phyloP scores from a whole-genome alignment of 2,797 vertebrate genomes.

The Platalea minor region DNA sequence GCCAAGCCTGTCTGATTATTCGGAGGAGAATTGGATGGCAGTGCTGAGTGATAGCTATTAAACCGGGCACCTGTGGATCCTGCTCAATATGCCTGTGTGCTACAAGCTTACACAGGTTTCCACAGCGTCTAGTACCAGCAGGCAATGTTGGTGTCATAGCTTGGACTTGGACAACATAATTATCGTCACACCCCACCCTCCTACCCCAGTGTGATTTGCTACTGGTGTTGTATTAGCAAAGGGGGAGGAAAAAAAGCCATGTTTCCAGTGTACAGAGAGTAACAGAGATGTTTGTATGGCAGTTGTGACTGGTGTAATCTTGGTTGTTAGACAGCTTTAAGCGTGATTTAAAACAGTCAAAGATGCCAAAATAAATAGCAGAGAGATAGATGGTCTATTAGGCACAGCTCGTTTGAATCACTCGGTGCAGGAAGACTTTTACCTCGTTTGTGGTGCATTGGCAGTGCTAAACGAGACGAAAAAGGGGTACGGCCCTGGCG shows the following conservation, averaged over 20 bases:
- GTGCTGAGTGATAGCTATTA: not conserved
- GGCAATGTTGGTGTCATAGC: not conserved
- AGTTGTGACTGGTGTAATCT: conserved; percentile 17
- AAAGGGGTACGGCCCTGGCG: not conserved
- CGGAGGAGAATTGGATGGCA: not conserved
- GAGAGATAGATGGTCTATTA: conserved; percentile 16
- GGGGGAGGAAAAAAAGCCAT: rapidly evolving
- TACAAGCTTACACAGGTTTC: conserved; percentile 43
- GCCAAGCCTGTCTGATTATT: conserved; percentile 12
- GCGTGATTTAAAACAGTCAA: conserved; percentile 17
- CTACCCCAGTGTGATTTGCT: not conserved
- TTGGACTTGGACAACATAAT: not conserved
- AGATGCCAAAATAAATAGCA: conserved; percentile 45
- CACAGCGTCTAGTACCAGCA: not conserved
- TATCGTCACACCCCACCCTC: not conserved
- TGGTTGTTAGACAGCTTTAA: conserved; percentile 16
- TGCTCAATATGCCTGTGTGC: not conserved
- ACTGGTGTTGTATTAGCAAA: not conserved
- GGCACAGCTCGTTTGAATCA: not conserved
- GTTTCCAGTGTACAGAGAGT: not conserved
- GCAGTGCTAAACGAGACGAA: not conserved
- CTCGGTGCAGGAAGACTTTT: not conserved
- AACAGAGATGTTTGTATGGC: not conserved
- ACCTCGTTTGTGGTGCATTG: not conserved
- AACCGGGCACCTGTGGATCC: not conserved